These are phyloP conservation scores for Pangasianodon gigas DNA, from an alignment of 2,113 vertebrate species.

Conservation along the genomic window DNA sequence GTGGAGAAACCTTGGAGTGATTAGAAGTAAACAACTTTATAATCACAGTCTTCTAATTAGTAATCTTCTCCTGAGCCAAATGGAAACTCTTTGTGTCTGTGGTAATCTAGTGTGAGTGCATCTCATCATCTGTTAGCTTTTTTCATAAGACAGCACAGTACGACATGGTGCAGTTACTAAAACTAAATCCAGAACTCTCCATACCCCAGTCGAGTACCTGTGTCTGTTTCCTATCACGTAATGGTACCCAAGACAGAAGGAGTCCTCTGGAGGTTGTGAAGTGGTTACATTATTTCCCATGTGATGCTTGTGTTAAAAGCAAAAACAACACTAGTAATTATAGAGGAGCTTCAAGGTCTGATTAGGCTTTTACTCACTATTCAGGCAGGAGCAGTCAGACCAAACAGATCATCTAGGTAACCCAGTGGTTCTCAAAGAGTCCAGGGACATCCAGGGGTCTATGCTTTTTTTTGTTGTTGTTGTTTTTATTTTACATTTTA, in stretches of 20 bases:
- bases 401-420: not conserved
- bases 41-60: constrained; percentile 44
- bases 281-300: not conserved
- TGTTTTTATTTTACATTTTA: not conserved
- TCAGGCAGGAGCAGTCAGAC: not conserved
- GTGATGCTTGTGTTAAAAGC: constrained; percentile 2
- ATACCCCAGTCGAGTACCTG: not conserved
- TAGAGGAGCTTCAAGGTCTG: not conserved
- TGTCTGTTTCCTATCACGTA: not conserved
- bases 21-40: constrained; percentile 38
- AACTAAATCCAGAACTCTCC: not conserved
- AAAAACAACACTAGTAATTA: not conserved
- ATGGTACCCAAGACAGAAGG: not conserved
- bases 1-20: constrained; percentile 33
- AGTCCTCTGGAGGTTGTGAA: constrained; percentile 3
- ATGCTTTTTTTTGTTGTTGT: not conserved
- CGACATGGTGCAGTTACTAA: not conserved
- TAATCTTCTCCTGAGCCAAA: constrained; percentile 27
- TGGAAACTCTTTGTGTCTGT: constrained; percentile 47
- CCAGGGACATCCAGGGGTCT: not conserved
- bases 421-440: not conserved
- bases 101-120: constrained; percentile 10
- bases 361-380: not conserved
- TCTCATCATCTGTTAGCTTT: constrained; percentile 7
- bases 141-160: not conserved